These are phyloP conservation scores for Sclerodermus sp. DNA, from an alignment of 2,888 invertebrate genomes.

Conservation along the genomic window DNA sequence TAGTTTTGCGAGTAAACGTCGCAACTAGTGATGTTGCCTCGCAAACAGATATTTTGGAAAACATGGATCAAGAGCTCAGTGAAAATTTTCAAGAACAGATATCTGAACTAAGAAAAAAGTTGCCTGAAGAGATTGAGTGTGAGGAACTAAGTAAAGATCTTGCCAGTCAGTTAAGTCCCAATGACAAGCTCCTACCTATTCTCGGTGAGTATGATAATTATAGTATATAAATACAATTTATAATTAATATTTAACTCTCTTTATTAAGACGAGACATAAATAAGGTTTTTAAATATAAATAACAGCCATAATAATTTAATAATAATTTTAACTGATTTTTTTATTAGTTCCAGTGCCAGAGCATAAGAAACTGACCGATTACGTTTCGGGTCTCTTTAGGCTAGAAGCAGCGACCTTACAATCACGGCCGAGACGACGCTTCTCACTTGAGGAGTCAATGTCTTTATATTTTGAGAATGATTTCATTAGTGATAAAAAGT, in stretches of 20 bases:
- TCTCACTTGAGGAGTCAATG: slow-evolving; percentile 44
- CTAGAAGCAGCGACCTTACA: slow-evolving; percentile 60
- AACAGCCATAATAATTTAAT: no score
- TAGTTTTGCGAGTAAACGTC: slow-evolving; percentile 66
- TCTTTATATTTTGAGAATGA: slow-evolving; percentile 38
- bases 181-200: slow-evolving; percentile 70
- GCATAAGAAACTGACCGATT: slow-evolving; percentile 71
- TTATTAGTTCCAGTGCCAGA: slow-evolving; percentile 66
- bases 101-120: slow-evolving; percentile 63
- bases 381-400: slow-evolving; percentile 69
- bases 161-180: slow-evolving; percentile 65
- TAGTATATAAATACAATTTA: no score
- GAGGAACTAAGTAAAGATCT: slow-evolving; percentile 70
- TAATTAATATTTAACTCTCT: no score
- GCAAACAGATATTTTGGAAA: slow-evolving; percentile 60
- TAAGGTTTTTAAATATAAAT: no score
- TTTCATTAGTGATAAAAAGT: slow-evolving; percentile 42
- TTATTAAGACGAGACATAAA: no score
- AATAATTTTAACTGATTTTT: slow-evolving; percentile 14
- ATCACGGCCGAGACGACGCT: slow-evolving; percentile 55
- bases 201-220: slow-evolving; percentile 56
- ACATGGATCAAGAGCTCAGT: slow-evolving; percentile 30
- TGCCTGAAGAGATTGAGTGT: slow-evolving; percentile 78
- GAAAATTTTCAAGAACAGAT: slow-evolving; percentile 37
- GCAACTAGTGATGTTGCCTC: slow-evolving; percentile 66